Evolutionary conservation across 2,888 invertebrate species (phyloP).

Genomic region (Dryomyza anilis): DNA sequence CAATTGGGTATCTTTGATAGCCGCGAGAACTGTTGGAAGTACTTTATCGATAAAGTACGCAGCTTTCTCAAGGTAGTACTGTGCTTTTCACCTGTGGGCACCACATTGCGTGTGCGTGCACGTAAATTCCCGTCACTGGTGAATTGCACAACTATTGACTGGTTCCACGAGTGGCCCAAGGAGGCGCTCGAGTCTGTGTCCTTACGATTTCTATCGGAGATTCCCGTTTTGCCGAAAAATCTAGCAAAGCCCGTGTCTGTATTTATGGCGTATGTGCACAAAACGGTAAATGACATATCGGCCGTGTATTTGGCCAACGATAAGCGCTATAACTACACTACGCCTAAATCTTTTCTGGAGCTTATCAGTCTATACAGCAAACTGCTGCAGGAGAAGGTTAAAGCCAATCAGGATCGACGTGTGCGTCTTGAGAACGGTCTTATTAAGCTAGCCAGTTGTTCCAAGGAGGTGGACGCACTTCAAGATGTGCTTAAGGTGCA

Average conservation of each 20-base stretch:
- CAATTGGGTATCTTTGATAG: constrained; percentile 82
- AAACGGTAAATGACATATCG: constrained; percentile 86
- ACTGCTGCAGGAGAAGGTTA: constrained; percentile 70
- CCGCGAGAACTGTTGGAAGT: constrained; percentile 93
- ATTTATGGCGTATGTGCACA: constrained; percentile 92
- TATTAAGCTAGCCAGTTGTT: constrained; percentile 83
- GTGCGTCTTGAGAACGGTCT: constrained; percentile 84
- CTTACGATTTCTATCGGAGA: constrained; percentile 77
- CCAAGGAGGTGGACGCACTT: constrained; percentile 82
- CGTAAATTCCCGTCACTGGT: constrained; percentile 93
- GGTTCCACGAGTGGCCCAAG: constrained; percentile 97
- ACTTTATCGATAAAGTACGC: constrained; percentile 89
- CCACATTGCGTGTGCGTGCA: constrained; percentile 81
- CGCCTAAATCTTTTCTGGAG: constrained; percentile 94
- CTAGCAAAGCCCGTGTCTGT: constrained; percentile 72
- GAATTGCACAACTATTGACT: constrained; percentile 91
- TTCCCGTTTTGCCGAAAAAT: constrained; percentile 63
- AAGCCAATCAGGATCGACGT: constrained; percentile 76
- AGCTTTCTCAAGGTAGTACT: constrained; percentile 76
- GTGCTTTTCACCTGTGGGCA: constrained; percentile 94
- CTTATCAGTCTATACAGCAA: constrained; percentile 84
- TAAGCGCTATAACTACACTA: constrained; percentile 91
- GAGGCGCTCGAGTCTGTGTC: constrained; percentile 91
- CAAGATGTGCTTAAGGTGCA: constrained; percentile 75
- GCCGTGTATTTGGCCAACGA: constrained; percentile 81